Conservation (phyloP, 2,797 vertebrate species). For the Clarias fuscus region DNA sequence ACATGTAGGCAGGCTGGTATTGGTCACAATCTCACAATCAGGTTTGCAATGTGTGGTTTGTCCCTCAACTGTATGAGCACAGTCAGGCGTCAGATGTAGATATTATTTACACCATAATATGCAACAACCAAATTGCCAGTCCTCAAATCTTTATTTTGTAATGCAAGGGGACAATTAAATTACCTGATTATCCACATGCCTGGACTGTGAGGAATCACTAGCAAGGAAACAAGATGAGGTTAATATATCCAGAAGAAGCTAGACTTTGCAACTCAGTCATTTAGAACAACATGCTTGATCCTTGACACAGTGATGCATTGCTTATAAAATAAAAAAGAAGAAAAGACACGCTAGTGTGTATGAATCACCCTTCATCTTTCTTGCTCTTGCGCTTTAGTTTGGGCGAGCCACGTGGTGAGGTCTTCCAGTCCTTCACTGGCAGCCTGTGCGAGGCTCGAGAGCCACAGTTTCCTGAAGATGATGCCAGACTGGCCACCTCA, state of each 20-base stretch:
- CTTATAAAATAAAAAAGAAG: background rate
- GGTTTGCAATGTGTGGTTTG: too few species aligned
- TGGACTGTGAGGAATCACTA: slow-evolving; percentile 82
- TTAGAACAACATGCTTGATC: too few species aligned
- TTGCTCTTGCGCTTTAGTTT: slow-evolving; percentile 89
- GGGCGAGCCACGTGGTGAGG: slow-evolving; percentile 87
- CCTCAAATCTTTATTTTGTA: background rate
- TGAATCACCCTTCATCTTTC: slow-evolving; percentile 85
- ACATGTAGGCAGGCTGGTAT: background rate
- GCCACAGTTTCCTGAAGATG: slow-evolving; percentile 84
- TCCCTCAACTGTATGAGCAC: background rate
- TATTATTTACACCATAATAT: background rate
- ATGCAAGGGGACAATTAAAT: slow-evolving; percentile 40
- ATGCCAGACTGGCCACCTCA: slow-evolving; percentile 89
- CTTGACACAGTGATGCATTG: background rate
- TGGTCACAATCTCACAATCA: background rate
- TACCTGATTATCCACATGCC: slow-evolving; percentile 84
- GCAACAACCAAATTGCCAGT: background rate
- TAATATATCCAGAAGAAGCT: background rate
- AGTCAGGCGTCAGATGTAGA: too few species aligned
- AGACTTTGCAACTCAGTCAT: background rate
- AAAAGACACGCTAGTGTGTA: background rate
- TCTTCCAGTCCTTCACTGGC: slow-evolving; percentile 93
- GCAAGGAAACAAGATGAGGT: slow-evolving; percentile 20
- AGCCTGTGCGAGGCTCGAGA: slow-evolving; percentile 84